Conservation (phyloP, 2,797 vertebrate species). For the Hippopotamyrus pictus region DNA sequence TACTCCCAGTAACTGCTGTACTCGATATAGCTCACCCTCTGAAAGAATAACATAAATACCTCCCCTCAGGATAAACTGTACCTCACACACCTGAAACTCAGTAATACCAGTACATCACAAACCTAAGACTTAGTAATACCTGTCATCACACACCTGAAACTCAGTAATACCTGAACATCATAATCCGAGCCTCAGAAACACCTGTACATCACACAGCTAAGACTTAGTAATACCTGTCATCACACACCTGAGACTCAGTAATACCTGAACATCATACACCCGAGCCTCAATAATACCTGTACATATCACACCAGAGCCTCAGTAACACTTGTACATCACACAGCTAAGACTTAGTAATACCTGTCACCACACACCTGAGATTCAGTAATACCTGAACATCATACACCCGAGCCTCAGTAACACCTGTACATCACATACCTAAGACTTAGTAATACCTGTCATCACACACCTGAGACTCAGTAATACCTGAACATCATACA, state of each 20-base stretch:
- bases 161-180: background rate
- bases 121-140: background rate
- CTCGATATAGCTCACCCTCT: background rate
- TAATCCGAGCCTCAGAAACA: background rate
- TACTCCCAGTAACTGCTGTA: conserved; percentile 19
- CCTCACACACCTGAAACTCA: background rate
- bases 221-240: background rate
- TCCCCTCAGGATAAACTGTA: background rate
- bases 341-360: no score
- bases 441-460: background rate
- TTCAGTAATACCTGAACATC: background rate
- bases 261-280: background rate
- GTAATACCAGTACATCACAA: background rate
- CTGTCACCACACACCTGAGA: no score
- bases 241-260: background rate
- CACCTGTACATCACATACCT: background rate
- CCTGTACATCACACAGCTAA: background rate
- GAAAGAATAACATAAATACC: background rate
- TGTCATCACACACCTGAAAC: background rate
- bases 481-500: background rate
- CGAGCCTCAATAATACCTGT: background rate
- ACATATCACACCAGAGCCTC: background rate
- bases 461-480: background rate
- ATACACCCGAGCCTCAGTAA: background rate
- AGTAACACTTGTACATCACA: no score